Base-by-base conservation (phyloP, 2,113 vertebrate species). In the Myotis brandtii region DNA sequence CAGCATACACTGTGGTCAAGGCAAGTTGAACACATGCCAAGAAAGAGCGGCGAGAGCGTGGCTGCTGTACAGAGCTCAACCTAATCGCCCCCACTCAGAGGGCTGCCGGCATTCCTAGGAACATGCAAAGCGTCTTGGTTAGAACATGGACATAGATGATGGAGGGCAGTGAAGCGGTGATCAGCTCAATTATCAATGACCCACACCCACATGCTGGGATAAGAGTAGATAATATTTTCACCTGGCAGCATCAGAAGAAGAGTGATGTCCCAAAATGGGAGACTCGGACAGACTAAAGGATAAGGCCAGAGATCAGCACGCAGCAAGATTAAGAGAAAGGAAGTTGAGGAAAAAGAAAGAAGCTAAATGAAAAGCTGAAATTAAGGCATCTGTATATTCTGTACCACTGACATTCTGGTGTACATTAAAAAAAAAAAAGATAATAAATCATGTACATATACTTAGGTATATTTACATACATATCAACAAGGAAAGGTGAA, bases 271-370 rank as follows among this genome's bases (percentile, higher is more conserved):
- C 98, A 98, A 98, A 98, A 99, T 98, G 98, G 99, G 98, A 99
- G 99, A 99, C 96, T 99, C 99, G 98, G 99, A 99, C 98, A 99
- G 98, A 98, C 99, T 99, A 99, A 97, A 99, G 98, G 98, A 98
- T 98, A 97, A 99, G 98, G 98, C 98, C 98, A 98, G 97, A 98
- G 98, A 96, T 98, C 98, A 98, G 97, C 98, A 97, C 89, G 97
- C 98, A 98, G 98, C 98, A 94, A 98, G 98, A 98, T 95, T 97
- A 95, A 98, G 97, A 98, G 97, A 97, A 95, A 97, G 97, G 98
- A 98, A 98, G 97, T 97, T 95, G 97, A 98, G 97, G 97, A 96
- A 96, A 98, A 96, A 96, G 90, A 97, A 97, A 98, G 90, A 98
- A 98, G 97, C 98, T 97, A 98, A 97, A 98, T 97, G 95, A 98